Evolutionary conservation across 1,140 invertebrate species (phyloP), one percentile per base, ranked within the genome.

Genomic region (Drosophila sechellia): DNA sequence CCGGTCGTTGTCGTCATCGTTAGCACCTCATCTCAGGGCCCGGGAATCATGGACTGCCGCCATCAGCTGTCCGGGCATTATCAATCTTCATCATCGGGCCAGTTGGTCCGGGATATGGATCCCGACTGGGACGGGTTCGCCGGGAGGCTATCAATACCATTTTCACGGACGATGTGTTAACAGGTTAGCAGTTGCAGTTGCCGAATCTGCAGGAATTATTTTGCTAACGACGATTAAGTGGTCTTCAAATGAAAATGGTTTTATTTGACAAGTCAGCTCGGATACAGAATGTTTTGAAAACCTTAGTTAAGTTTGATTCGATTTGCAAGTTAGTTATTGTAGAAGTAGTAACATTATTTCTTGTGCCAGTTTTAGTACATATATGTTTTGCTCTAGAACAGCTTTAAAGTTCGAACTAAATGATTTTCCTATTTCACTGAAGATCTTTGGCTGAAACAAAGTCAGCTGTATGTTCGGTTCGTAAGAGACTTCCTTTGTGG

Each of bases 61-160:
- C 20, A 20, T 37, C 59, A 31, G 40, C 42, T 56, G 40, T 56
- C 49, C 63, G 50, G 65, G 57, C 68, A 71, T 70, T 71, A 71
- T 71, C 68, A 71, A 71, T 71, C 68, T 70, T 71, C 68, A 71
- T 71, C 68, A 71, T 46, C 60, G n/a, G 37, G 12, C 48, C 59
- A 35, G 59, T 52, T 57, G 50, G 68, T 35, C 25, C 20, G 15
- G 48, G 25, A 70, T 43, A 35, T 27, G 49, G 63, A 68, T 22
- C 20, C 27, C 31, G 43, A 45, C 63, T 35, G 27, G 20, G 25
- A 15, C 13, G 42, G 40, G 5, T 13, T 25, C 22, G 25, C 25
- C 27, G 35, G 17, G n/a, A 35, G 54, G 12, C 46, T 68, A 60
- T 68, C 64, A 45, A 68, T 68, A 50, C 34, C 37, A 22, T 40